Evolutionary conservation across 2,797 vertebrate genomes (phyloP), one percentile per base, ranked within the genome.

Genomic region (Hafferia zeledoni): DNA sequence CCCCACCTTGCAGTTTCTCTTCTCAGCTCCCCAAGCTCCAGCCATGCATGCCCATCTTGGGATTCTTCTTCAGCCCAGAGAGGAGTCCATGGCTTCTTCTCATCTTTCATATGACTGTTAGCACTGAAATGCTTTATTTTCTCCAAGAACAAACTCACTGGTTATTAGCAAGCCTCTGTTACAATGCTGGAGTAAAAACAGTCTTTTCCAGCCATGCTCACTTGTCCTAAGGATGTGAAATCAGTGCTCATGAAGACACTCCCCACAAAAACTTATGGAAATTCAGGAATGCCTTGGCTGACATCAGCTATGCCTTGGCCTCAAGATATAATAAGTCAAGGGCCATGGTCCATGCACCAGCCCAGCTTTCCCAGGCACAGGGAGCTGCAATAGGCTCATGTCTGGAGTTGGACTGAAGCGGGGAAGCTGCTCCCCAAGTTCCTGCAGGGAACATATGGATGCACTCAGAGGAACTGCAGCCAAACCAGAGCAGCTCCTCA

Each of bases 321-420:
- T 84, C 3, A 0, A 28, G 72, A 35, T 13, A 7, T 0, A 7
- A 6, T 3, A n/a, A 74, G 11, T 17, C 17, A 6, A 30, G 39
- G 39, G 3, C 22, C n/a, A 3, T 3, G 64, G 28, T 30, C 44
- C 60, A 1, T 12, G 56, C 17, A n/a, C n/a, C 49, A 43, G 35
- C 35, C 27, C 4, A 3, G 52, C 18, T 50, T 63, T 33, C 57
- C 76, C 1, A 0, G 15, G 59, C 49, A 64, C 4, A 2, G 27
- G 35, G 8, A 6, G 0, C 13, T 56, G 65, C 25, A 5, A n/a
- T 15, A 49, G 64, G 39, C 56, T 16, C 57, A 35, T 2, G 6
- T 9, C 19, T 61, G 50, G 43, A 19, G 35, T n/a, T 35, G 46
- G 31, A 3, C 23, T 44, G 2, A 47, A 44, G 12, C 0, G 6